Evolutionary conservation across 2,113 vertebrate species (phyloP), one percentile per base, ranked within the genome.

Genomic region (Mellivora capensis): DNA sequence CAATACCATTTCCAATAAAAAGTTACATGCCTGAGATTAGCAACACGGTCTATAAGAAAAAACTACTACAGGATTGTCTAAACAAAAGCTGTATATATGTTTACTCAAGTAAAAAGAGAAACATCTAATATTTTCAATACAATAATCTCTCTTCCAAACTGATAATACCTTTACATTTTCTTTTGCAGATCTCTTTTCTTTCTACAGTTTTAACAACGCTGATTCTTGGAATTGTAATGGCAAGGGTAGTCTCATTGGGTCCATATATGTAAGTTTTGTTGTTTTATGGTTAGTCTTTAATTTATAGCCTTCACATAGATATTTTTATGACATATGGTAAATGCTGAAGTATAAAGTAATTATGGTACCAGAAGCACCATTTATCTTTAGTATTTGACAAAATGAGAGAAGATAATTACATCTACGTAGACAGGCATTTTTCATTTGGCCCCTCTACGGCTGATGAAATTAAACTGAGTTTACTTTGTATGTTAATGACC

Each of bases 181-280:
- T 92, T 98, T 98, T 97, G 23, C 97, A 99, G 99, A 97, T 99
- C 67, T 99, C 99, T 87, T 98, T 99, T 96, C 94, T 99, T 97
- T 99, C 99, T 76, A 98, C 99, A 97, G 94, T 99, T 97, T 98
- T 99, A 98, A 99, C 99, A 13, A 4, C 99, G 79, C 94, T 98
- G 96, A 99, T 99, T 97, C 97, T 99, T 98, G 93, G 99, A 92
- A 98, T 99, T 95, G 99, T 99, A 87, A 98, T 99, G 69, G 98
- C 99, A 98, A 99, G 99, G 98, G 98, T 99, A 95, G 98, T 99
- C 81, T 99, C 99, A 6, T 67, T 99, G 52, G 98, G 99, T 98
- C 98, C 98, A 37, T 98, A 99, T 97, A 98, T 99, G 99, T 99
- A 99, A 98, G 99, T 99, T 97, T 95, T 97, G 31, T 95, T 94